Evolutionary conservation across 1,140 invertebrate species (phyloP).

Genomic region (Drosophila setifemur): DNA sequence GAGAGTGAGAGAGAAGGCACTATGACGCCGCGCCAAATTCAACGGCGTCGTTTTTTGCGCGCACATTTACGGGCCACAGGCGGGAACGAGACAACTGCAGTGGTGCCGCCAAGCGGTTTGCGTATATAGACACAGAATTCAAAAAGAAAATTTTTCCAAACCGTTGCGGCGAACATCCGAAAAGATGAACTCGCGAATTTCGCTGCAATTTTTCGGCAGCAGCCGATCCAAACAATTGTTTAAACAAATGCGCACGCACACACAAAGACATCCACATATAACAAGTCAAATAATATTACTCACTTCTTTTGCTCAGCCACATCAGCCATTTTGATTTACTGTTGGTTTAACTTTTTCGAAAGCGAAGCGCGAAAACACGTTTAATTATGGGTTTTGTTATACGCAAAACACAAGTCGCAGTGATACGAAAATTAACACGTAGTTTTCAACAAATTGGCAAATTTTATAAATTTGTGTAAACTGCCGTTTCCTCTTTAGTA

Average conservation of each 20-base stretch:
- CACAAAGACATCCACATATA: slow-evolving; percentile 15
- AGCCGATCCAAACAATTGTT: slow-evolving; percentile 32
- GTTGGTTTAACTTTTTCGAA: slow-evolving; percentile 57
- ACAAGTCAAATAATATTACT: slow-evolving; percentile 60
- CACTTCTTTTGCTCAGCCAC: slow-evolving; percentile 81
- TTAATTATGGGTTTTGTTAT: slow-evolving; percentile 24
- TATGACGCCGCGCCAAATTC: slow-evolving; percentile 76
- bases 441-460: slow-evolving; percentile 36
- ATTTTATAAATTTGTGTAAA: slow-evolving; percentile 62
- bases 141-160: slow-evolving; percentile 71
- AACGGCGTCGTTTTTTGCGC: slow-evolving; percentile 79
- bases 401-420: slow-evolving; percentile 43
- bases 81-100: slow-evolving; percentile 56
- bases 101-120: slow-evolving; percentile 48
- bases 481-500: slow-evolving; percentile 54
- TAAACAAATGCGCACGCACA: slow-evolving; percentile 47
- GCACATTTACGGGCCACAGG: slow-evolving; percentile 42
- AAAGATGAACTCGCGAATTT: slow-evolving; percentile 61
- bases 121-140: slow-evolving; percentile 76
- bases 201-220: background rate
- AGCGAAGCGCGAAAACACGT: slow-evolving; percentile 63
- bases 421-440: slow-evolving; percentile 36
- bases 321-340: slow-evolving; percentile 81
- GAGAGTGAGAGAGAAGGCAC: slow-evolving; percentile 68
- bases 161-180: slow-evolving; percentile 37